Evolutionary conservation across 2,797 vertebrate species (phyloP).

Genomic region (Myripristis murdjan): DNA sequence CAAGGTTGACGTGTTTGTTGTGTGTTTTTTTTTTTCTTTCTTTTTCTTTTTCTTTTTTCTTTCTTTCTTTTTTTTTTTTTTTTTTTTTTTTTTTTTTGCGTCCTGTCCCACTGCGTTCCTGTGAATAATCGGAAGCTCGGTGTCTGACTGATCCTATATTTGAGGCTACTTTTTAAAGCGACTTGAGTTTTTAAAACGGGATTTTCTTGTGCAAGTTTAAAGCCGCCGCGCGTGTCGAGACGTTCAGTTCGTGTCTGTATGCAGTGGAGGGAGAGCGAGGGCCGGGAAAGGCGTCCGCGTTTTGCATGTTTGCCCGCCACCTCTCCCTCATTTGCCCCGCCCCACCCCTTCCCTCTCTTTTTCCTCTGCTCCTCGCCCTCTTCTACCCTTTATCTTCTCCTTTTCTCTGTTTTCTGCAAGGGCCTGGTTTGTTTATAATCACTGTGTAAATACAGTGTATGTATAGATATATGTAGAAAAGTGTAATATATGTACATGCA

Average conservation of each 20-base stretch:
- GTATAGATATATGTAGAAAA: slow-evolving; percentile 84
- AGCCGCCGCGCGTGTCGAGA: slow-evolving; percentile 53
- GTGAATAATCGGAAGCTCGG: slow-evolving; percentile 73
- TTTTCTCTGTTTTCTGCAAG: slow-evolving; percentile 73
- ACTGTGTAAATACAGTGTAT: slow-evolving; percentile 84
- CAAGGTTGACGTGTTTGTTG: slow-evolving; percentile 54
- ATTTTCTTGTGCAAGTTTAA: slow-evolving; percentile 76
- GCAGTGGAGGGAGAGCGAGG: slow-evolving; percentile 66
- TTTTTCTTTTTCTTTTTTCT: too few relatives aligned
- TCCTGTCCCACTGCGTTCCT: slow-evolving; percentile 74
- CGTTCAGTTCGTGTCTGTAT: slow-evolving; percentile 71
- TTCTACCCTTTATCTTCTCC: slow-evolving; percentile 7
- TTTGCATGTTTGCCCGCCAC: slow-evolving; percentile 78
- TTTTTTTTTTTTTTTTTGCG: too few relatives aligned
- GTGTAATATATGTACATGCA: slow-evolving; percentile 86
- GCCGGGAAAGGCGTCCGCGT: slow-evolving; percentile 61
- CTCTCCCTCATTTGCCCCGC: slow-evolving; percentile 61
- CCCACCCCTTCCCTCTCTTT: slow-evolving; percentile 1
- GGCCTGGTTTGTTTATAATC: slow-evolving; percentile 81
- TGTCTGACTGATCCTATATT: slow-evolving; percentile 67
- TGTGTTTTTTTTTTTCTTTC: too few relatives aligned
- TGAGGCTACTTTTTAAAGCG: slow-evolving; percentile 75
- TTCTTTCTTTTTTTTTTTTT: too few relatives aligned
- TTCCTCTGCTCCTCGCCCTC: slow-evolving; percentile 49
- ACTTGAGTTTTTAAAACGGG: slow-evolving; percentile 65